phyloP scores from a whole-genome alignment of 2,888 invertebrate genomes.

The Cheilosia scutellata region DNA sequence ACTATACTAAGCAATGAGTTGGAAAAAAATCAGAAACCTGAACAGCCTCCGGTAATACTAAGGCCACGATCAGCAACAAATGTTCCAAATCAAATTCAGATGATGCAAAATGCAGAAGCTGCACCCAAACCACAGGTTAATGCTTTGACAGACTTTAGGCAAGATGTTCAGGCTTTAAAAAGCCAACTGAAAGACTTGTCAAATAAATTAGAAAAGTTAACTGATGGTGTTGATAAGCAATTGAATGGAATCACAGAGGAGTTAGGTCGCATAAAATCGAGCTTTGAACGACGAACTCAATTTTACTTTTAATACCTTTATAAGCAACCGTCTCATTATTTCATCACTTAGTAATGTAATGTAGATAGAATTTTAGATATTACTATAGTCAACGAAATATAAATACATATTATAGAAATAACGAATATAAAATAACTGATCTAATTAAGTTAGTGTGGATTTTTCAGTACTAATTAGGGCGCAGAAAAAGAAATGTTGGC shows the following conservation, averaged over 20 bases:
- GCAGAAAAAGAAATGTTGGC: too few relatives aligned
- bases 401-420: too few relatives aligned
- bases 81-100: slow-evolving; percentile 79
- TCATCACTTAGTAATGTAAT: not conserved
- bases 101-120: slow-evolving; percentile 77
- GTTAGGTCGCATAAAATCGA: slow-evolving; percentile 80
- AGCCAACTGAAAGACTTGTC: slow-evolving; percentile 79
- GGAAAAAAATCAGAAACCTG: slow-evolving; percentile 47
- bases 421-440: too few relatives aligned
- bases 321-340: not conserved
- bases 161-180: slow-evolving; percentile 79
- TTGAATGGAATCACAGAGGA: slow-evolving; percentile 81
- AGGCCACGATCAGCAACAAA: slow-evolving; percentile 82
- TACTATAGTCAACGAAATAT: too few relatives aligned
- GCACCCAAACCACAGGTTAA: slow-evolving; percentile 79
- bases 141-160: slow-evolving; percentile 78
- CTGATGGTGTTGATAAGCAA: slow-evolving; percentile 80
- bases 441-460: too few relatives aligned
- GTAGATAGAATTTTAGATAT: too few relatives aligned
- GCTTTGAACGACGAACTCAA: slow-evolving; percentile 78
- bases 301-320: slow-evolving; percentile 53
- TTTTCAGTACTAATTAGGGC: too few relatives aligned
- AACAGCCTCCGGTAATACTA: slow-evolving; percentile 79
- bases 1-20: slow-evolving; percentile 46
- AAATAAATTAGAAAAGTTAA: slow-evolving; percentile 80